Conservation (phyloP, 2,113 vertebrate genomes). For the Cathartes aura region DNA sequence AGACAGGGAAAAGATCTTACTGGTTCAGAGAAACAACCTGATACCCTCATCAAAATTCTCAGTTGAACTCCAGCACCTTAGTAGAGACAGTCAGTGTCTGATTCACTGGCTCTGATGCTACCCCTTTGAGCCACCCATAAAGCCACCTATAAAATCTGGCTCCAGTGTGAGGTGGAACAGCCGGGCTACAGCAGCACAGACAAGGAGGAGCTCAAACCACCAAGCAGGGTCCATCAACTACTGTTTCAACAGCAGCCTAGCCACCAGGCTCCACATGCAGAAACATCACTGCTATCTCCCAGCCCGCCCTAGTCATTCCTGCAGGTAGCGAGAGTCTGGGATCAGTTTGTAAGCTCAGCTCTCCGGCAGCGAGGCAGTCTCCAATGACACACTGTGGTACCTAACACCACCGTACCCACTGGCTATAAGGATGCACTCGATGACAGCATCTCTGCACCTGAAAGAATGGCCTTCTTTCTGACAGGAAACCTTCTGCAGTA, state of each 20-base stretch:
- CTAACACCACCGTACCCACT: fast-evolving
- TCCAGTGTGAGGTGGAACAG: neutral
- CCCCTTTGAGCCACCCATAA: neutral
- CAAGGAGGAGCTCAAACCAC: neutral
- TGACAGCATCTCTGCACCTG: neutral
- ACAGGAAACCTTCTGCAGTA: neutral
- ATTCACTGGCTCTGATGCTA: neutral
- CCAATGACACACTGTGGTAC: neutral
- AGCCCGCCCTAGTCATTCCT: neutral
- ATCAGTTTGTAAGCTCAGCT: fast-evolving
- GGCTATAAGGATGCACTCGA: fast-evolving
- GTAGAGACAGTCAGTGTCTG: neutral
- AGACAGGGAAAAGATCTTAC: neutral
- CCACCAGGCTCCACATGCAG: neutral
- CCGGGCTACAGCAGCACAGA: neutral
- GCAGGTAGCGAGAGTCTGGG: fast-evolving
- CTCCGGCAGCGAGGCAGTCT: neutral
- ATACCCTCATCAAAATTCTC: neutral
- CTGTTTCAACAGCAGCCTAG: neutral
- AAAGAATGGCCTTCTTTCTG: neutral
- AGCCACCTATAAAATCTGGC: neutral
- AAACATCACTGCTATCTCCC: neutral
- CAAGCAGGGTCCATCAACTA: neutral
- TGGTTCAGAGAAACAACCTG: neutral
- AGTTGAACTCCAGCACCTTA: neutral